A percentile compares a stretch with the other conserved stretches of the same genome.
Conservation (phyloP, 2,797 vertebrate genomes). For the Hypotaenidia philippensis region DNA sequence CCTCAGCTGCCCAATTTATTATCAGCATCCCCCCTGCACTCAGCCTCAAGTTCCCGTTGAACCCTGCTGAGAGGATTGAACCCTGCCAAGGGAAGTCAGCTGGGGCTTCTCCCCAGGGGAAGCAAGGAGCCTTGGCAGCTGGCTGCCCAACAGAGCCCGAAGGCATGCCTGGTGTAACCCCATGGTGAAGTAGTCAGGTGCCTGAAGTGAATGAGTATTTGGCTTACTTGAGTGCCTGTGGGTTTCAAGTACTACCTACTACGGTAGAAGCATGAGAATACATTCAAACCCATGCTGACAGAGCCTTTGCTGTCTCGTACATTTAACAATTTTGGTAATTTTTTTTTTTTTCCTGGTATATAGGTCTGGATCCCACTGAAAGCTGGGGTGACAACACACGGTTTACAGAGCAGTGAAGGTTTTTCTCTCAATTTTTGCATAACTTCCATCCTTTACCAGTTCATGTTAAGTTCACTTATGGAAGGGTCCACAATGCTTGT, state of each 20-base stretch:
- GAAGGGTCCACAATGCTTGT: not conserved
- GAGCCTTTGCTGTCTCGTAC: fast-evolving
- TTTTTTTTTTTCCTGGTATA: not conserved
- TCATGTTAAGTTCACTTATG: not conserved
- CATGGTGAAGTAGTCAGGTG: fast-evolving
- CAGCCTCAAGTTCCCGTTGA: fast-evolving
- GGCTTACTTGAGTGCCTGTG: not conserved
- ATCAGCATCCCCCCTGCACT: too few relatives aligned
- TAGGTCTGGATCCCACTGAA: not conserved
- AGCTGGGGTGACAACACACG: fast-evolving
- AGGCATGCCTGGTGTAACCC: fast-evolving
- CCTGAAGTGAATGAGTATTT: fast-evolving
- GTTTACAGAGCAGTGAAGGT: not conserved
- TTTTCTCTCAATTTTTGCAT: not conserved
- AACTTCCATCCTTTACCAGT: not conserved
- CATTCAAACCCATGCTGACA: not conserved
- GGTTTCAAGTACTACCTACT: not conserved
- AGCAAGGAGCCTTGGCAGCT: not conserved
- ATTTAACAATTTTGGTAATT: not conserved
- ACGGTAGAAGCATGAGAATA: not conserved
- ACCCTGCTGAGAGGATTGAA: too few relatives aligned
- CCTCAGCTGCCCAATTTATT: fast-evolving
- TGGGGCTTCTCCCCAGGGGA: not conserved
- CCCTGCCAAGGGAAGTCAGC: too few relatives aligned
- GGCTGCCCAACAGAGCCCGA: fast-evolving